Conservation (phyloP, 2,888 invertebrate species). For the Callyntrura guangdongensis region DNA sequence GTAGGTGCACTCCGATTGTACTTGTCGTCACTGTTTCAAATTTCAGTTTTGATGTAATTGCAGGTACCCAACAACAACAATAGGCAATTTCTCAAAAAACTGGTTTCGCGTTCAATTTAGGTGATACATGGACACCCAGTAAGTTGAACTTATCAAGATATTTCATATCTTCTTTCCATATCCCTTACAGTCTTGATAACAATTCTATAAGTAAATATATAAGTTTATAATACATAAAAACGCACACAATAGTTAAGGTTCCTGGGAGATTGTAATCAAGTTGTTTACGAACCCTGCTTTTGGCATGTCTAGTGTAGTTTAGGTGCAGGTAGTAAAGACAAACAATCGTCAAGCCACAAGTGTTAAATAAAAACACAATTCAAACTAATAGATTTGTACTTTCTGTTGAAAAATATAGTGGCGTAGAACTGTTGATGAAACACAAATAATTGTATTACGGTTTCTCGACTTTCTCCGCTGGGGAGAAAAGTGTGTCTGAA, state of each 20-base stretch:
- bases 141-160: not conserved
- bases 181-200: not conserved
- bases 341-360: conserved; percentile 22
- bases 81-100: too few relatives aligned
- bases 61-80: too few relatives aligned
- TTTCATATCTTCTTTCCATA: not conserved
- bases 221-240: not conserved
- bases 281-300: too few relatives aligned
- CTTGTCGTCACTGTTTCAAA: too few relatives aligned
- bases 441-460: not conserved
- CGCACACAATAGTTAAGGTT: too few relatives aligned
- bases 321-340: not conserved
- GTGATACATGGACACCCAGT: not conserved
- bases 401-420: not conserved
- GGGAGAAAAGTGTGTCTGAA: not conserved
- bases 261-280: too few relatives aligned
- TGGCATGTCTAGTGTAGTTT: too few relatives aligned
- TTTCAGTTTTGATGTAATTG: too few relatives aligned
- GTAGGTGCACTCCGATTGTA: too few relatives aligned
- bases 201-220: not conserved
- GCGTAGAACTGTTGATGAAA: conserved; percentile 6
- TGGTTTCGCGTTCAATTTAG: too few relatives aligned
- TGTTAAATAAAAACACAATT: not conserved
- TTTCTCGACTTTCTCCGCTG: not conserved
- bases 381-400: not conserved